phyloP scores from a whole-genome alignment of 2,888 invertebrate species.

The Acanthosepion esculentum region DNA sequence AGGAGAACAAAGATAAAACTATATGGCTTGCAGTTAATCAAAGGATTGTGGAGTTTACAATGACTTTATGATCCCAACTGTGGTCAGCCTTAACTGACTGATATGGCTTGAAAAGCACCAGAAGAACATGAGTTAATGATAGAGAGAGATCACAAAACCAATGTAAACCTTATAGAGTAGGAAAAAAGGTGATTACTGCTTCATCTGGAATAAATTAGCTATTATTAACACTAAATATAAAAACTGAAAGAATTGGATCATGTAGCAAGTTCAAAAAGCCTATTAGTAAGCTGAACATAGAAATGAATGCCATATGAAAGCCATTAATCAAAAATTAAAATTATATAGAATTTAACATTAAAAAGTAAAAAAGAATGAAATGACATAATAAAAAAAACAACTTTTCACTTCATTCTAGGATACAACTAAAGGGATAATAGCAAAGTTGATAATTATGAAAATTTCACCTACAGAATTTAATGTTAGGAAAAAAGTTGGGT shows the following conservation, averaged over 20 bases:
- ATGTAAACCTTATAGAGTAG: not conserved
- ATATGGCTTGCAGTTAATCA: not conserved
- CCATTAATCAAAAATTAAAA: not conserved
- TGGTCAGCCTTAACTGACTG: too few species aligned
- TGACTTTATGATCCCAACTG: too few species aligned
- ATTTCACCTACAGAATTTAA: too few species aligned
- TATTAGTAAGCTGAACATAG: not conserved
- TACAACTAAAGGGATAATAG: too few species aligned
- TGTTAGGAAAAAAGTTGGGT: too few species aligned
- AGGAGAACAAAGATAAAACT: not conserved
- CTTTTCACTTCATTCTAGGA: too few species aligned
- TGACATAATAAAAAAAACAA: not conserved
- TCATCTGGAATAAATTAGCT: not conserved
- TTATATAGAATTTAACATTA: not conserved
- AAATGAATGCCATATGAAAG: not conserved
- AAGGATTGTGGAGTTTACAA: too few species aligned
- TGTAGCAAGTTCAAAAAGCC: not conserved
- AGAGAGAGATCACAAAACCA: not conserved
- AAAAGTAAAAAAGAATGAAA: not conserved
- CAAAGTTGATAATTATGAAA: not conserved
- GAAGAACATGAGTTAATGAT: not conserved
- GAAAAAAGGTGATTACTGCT: not conserved
- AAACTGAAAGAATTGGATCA: not conserved
- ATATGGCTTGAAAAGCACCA: not conserved
- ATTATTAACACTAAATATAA: not conserved